phyloP scores from a whole-genome alignment of 2,113 vertebrate species.

The cat (Felis catus) region F.catus_Fca126_mat1.0 CM031416.1:12360001-12360500 shows the following conservation, averaged over 20 bases:
- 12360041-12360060: background rate
- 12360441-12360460: conserved; percentile 83
- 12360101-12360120: conserved; percentile 1
- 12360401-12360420: conserved; percentile 83
- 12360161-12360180: conserved; percentile 39
- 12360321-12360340: conserved; percentile 66
- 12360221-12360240: conserved; percentile 6
- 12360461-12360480: conserved; percentile 81
- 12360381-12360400: conserved; percentile 79
- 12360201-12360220: background rate
- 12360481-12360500: conserved; percentile 71
- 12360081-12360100: background rate
- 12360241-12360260: conserved; percentile 73
- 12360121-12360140: conserved; percentile 50
- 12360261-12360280: conserved; percentile 73
- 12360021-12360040: background rate
- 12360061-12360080: background rate
- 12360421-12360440: conserved; percentile 77
- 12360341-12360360: conserved; percentile 80
- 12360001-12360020: background rate
- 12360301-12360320: conserved; percentile 73
- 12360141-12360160: conserved; percentile 2
- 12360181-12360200: conserved; percentile 56
- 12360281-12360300: conserved; percentile 72
- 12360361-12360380: conserved; percentile 82